phyloP scores from a whole-genome alignment of 1,140 invertebrate genomes.

The Laodelphax striatellus region DNA sequence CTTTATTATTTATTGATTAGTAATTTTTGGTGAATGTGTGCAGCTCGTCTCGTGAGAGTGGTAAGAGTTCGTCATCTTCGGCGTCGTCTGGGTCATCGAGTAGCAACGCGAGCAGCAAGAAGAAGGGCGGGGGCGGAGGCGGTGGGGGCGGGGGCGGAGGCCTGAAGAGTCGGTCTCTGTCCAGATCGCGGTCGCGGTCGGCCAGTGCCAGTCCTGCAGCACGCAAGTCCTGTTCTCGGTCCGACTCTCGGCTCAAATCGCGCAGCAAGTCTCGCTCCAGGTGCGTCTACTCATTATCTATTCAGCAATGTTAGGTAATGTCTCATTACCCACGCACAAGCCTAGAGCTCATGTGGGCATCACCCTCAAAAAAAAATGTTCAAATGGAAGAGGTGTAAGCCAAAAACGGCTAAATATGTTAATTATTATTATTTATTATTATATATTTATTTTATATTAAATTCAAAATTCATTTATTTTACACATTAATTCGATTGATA shows the following conservation, averaged over 20 bases:
- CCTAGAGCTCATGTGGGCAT: no score
- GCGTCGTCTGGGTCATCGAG: not conserved
- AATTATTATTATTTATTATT: no score
- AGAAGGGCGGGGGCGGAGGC: not conserved
- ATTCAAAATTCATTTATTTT: no score
- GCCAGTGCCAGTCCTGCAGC: not conserved
- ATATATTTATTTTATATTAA: no score
- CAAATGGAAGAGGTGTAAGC: no score
- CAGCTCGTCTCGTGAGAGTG: slow-evolving; percentile 9
- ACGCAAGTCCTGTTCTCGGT: no score
- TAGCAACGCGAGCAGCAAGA: not conserved
- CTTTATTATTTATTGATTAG: not conserved
- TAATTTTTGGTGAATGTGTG: no score
- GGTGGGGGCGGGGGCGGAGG: slow-evolving; percentile 7
- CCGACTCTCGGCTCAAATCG: not conserved
- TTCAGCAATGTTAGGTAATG: no score
- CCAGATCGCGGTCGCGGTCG: slow-evolving; percentile 16
- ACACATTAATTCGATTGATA: no score
- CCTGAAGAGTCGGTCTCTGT: slow-evolving; percentile 9
- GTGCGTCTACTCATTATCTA: not conserved
- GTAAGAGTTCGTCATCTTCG: slow-evolving; percentile 11
- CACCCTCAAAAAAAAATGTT: no score
- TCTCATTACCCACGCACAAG: no score
- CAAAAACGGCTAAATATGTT: no score
- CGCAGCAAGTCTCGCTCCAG: slow-evolving; percentile 1